Percentiles rank a stretch among this genome's conserved stretches.
phyloP scores from a whole-genome alignment of 2,113 vertebrate genomes.

The Drymodes brunneopygia region DNA sequence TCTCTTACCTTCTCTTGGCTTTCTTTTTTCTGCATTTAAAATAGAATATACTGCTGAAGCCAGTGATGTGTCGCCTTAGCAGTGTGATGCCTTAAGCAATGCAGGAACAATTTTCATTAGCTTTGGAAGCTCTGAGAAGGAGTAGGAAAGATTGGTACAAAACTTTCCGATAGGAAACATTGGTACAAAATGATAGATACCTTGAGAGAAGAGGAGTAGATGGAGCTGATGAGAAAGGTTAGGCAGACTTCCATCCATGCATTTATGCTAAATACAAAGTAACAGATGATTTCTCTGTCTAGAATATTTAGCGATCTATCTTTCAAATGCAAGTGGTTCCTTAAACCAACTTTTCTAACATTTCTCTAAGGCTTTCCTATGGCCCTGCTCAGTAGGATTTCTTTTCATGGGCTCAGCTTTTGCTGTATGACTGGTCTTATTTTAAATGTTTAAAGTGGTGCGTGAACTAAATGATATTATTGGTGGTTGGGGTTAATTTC shows the following conservation, averaged over 20 bases:
- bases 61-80: accelerated
- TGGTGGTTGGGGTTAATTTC: neutral
- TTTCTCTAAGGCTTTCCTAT: neutral
- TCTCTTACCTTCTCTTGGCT: neutral
- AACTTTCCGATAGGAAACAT: neutral
- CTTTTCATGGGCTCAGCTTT: neutral
- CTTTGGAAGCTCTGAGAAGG: neutral
- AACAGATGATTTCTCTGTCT: neutral
- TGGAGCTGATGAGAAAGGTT: neutral
- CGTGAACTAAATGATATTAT: neutral
- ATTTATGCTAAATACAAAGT: neutral
- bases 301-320: neutral
- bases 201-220: neutral
- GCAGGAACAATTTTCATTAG: neutral
- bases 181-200: neutral
- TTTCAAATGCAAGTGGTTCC: neutral
- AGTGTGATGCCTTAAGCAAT: neutral
- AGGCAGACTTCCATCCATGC: neutral
- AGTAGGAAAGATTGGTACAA: neutral
- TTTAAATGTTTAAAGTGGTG: neutral
- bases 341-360: neutral
- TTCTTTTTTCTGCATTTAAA: neutral
- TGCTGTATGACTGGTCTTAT: neutral
- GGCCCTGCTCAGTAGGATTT: neutral
- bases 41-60: neutral